These are phyloP conservation scores for Artibeus jamaicensis DNA, from an alignment of 2,797 vertebrate species.

Conservation along the genomic window DNA sequence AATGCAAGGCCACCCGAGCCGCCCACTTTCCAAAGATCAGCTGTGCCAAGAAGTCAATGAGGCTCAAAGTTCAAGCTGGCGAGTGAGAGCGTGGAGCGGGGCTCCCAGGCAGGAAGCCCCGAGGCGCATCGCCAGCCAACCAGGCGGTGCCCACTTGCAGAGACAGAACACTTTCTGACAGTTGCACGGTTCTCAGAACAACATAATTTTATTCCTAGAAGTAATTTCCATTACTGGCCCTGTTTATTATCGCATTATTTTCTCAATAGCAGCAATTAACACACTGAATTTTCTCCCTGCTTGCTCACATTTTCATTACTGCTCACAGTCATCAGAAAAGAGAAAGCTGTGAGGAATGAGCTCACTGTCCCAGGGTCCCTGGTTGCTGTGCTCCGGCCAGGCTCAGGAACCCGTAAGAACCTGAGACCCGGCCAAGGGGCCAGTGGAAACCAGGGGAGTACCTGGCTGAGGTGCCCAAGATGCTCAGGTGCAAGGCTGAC, in stretches of 20 bases:
- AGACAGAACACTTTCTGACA: not conserved
- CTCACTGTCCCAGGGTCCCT: not conserved
- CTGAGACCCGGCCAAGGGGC: too few species aligned
- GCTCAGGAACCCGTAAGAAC: not conserved
- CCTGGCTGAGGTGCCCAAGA: not conserved
- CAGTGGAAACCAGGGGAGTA: fast-evolving
- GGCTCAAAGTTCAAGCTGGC: slow-evolving; percentile 48
- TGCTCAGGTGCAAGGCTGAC: not conserved
- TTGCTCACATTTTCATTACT: slow-evolving; percentile 57
- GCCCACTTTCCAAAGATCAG: not conserved
- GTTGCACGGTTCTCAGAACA: slow-evolving; percentile 55
- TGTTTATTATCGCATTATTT: slow-evolving; percentile 77
- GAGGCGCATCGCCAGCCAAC: not conserved
- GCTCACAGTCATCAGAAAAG: not conserved
- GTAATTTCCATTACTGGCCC: slow-evolving; percentile 71
- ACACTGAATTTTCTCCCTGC: slow-evolving; percentile 62
- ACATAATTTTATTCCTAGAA: slow-evolving; percentile 72
- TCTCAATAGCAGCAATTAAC: slow-evolving; percentile 74
- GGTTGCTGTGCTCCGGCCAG: not conserved
- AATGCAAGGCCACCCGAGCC: not conserved
- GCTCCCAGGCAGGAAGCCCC: fast-evolving
- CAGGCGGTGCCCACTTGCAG: not conserved
- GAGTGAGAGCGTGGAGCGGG: fast-evolving
- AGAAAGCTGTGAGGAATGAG: slow-evolving; percentile 23
- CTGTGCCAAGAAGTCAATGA: slow-evolving; percentile 53